Percentiles rank a stretch among this genome's conserved stretches.
phyloP scores from a whole-genome alignment of 2,797 vertebrate genomes.

The Lutjanus campechanus region DNA sequence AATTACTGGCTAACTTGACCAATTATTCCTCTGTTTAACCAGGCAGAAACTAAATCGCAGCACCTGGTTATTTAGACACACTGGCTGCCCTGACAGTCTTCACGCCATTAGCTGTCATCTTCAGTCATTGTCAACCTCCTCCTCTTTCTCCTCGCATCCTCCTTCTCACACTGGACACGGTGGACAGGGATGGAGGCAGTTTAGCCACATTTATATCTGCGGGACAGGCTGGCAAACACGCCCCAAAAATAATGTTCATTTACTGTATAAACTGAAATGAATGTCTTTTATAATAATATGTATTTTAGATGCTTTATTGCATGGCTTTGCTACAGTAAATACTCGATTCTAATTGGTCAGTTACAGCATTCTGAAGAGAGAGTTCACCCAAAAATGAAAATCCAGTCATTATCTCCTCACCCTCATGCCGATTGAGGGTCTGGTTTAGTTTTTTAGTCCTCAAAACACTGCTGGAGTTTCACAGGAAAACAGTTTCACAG shows the following conservation, averaged over 20 bases:
- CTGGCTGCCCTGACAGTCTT: slow-evolving; percentile 65
- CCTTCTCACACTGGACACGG: not conserved
- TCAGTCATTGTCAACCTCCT: slow-evolving; percentile 70
- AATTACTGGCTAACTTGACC: slow-evolving; percentile 82
- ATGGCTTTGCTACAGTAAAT: no score
- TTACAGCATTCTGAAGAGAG: no score
- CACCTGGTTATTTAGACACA: slow-evolving; percentile 80
- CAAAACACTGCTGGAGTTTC: no score
- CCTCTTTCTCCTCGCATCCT: slow-evolving; percentile 23
- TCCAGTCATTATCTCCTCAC: no score
- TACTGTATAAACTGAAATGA: not conserved
- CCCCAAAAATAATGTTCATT: not conserved
- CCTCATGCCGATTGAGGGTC: no score
- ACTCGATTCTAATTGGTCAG: no score
- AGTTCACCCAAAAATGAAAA: no score
- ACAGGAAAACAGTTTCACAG: no score
- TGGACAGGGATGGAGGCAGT: not conserved
- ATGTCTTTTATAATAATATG: no score
- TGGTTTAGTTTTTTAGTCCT: no score
- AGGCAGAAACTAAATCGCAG: slow-evolving; percentile 74
- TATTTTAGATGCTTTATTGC: no score
- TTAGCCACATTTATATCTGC: no score
- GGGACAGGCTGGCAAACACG: not conserved
- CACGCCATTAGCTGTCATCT: slow-evolving; percentile 70
- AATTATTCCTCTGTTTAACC: slow-evolving; percentile 84